Evolutionary conservation across 2,888 invertebrate species (phyloP), one percentile per base, ranked within the genome.

Genomic region (Agrochola lota): DNA sequence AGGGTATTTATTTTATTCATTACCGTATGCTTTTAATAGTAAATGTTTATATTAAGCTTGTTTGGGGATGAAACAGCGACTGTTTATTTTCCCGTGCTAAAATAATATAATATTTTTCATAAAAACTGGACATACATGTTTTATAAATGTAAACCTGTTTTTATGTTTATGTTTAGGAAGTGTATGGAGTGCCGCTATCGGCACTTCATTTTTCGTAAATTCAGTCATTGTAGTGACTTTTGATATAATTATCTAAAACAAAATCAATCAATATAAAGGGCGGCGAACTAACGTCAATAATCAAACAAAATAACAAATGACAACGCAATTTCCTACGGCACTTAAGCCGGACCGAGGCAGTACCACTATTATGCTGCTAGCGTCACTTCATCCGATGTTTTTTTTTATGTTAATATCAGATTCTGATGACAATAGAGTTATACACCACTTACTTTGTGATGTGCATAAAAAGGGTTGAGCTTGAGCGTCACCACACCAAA

Each of bases 1-100:
- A n/a, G 6, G n/a, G 26, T 84, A 78, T 82, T 81, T 85, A 78
- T 73, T 81, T 78, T 64, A 85, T 81, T 85, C 78, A 85, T 72
- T 75, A 74, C 69, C 52, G 26, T 55, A 70, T 64, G 43, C 71
- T 85, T 76, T 81, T 77, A 72, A 63, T 67, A 70, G 66, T 67
- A 63, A 72, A 68, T 71, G 59, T 78, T 74, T 74, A 23, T 59
- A 26, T 62, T 59, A 20, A 26, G 49, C 57, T 68, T 70, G 17
- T 70, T 67, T 43, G 46, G 23, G 26, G 23, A 72, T 63, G 55
- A 63, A 70, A 76, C 59, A 73, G 57, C 43, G 62, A n/a, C 35
- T 52, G 26, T 35, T 15, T 81, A 26, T 63, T 75, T 81, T 35
- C 11, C 15, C 20, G 2, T 11, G 69, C 15, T 69, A 75, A 75